phyloP scores from a whole-genome alignment of 2,113 vertebrate genomes.

The Brienomyrus brachyistius region DNA sequence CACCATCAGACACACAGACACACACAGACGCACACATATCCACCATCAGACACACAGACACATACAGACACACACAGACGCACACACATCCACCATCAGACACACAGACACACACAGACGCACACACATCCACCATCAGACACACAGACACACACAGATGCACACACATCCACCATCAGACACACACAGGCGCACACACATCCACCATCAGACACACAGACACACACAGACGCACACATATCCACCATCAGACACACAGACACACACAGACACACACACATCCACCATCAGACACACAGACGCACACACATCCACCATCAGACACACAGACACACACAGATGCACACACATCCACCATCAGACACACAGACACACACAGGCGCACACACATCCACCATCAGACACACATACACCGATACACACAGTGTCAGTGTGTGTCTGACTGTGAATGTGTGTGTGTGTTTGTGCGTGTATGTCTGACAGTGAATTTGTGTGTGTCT shows the following conservation, averaged over 20 bases:
- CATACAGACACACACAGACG: neutral
- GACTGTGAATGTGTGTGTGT: too few species aligned
- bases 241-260: neutral
- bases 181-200: neutral
- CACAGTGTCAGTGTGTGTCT: too few species aligned
- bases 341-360: neutral
- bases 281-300: neutral
- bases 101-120: slow-evolving; percentile 4
- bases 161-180: neutral
- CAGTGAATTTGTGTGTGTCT: too few species aligned
- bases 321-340: neutral
- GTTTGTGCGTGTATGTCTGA: too few species aligned
- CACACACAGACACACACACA: neutral
- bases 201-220: too few species aligned
- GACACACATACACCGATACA: slow-evolving; percentile 10
- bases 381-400: neutral
- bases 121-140: neutral
- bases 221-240: too few species aligned
- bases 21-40: too few species aligned
- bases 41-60: neutral
- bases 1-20: neutral
- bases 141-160: neutral
- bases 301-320: neutral
- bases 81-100: neutral
- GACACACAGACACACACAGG: too few species aligned